Conservation (phyloP, 2,888 invertebrate species). For the Chloromyia formosa region DNA sequence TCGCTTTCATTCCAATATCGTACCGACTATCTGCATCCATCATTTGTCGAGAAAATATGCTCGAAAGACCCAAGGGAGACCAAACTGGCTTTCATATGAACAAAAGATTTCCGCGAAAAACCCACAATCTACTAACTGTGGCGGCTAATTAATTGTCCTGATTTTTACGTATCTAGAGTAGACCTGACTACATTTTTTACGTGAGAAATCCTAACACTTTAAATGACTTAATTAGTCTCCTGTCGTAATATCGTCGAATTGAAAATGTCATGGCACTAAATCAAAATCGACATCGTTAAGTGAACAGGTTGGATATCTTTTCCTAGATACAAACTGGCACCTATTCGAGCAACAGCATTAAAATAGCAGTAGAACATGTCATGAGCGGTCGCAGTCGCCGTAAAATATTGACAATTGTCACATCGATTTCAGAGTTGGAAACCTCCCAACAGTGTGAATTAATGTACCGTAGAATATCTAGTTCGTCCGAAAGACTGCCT, state of each 20-base stretch:
- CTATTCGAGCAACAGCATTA: background rate
- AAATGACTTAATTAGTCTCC: slow-evolving; percentile 20
- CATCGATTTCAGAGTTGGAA: slow-evolving; percentile 15
- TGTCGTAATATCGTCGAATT: slow-evolving; percentile 22
- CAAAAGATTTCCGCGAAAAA: slow-evolving; percentile 23
- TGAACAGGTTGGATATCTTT: background rate
- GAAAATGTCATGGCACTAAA: background rate
- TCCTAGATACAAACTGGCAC: background rate
- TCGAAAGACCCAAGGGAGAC: no score
- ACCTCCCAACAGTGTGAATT: slow-evolving; percentile 29
- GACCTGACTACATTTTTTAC: background rate
- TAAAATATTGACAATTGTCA: slow-evolving; percentile 32
- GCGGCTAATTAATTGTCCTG: background rate
- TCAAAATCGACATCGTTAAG: background rate
- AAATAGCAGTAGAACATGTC: background rate
- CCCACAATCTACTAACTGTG: background rate
- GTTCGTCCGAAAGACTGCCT: background rate
- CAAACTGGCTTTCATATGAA: no score
- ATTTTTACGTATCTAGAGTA: background rate
- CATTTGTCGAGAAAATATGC: no score
- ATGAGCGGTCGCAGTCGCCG: background rate
- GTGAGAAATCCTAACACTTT: background rate
- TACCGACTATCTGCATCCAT: no score
- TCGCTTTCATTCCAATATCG: no score
- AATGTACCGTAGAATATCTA: slow-evolving; percentile 34